phyloP scores from a whole-genome alignment of 2,113 vertebrate genomes.

The Tautogolabrus adspersus region DNA sequence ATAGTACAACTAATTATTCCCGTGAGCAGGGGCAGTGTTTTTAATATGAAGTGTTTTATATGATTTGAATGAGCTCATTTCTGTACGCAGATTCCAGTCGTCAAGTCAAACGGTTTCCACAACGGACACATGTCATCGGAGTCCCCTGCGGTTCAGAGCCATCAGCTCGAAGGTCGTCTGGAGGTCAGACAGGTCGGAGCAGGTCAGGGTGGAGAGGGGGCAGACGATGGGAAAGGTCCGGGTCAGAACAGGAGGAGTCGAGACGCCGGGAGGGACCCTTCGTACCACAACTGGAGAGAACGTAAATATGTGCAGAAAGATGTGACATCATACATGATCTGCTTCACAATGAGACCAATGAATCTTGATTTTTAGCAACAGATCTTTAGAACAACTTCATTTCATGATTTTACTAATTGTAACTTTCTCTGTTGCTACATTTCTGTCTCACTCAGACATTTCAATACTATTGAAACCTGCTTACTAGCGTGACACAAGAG shows the following conservation, averaged over 20 bases:
- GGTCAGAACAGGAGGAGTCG: constrained; percentile 54
- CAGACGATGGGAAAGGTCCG: constrained; percentile 53
- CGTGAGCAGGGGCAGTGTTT: too few species aligned
- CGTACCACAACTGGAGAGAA: constrained; percentile 69
- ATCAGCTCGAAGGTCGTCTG: constrained; percentile 16
- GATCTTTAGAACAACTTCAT: too few species aligned
- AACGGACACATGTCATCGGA: constrained; percentile 32
- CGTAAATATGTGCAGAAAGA: constrained; percentile 40
- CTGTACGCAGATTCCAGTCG: constrained; percentile 45
- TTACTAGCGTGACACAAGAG: too few species aligned
- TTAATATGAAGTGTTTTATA: too few species aligned
- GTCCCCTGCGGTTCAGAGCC: not conserved
- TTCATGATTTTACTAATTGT: too few species aligned
- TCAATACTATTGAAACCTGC: too few species aligned
- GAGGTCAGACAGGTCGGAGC: constrained; percentile 71
- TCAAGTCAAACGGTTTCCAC: constrained; percentile 57
- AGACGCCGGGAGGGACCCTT: constrained; percentile 47
- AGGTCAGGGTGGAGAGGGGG: constrained; percentile 82
- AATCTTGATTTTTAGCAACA: too few species aligned
- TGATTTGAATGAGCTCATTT: not conserved
- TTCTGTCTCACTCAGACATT: too few species aligned
- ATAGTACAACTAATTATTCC: too few species aligned
- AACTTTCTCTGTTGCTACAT: too few species aligned
- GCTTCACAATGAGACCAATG: too few species aligned
- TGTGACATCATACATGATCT: too few species aligned